These are phyloP conservation scores for Boloria euphrosyne DNA, from an alignment of 2,888 invertebrate genomes.

Conservation along the genomic window DNA sequence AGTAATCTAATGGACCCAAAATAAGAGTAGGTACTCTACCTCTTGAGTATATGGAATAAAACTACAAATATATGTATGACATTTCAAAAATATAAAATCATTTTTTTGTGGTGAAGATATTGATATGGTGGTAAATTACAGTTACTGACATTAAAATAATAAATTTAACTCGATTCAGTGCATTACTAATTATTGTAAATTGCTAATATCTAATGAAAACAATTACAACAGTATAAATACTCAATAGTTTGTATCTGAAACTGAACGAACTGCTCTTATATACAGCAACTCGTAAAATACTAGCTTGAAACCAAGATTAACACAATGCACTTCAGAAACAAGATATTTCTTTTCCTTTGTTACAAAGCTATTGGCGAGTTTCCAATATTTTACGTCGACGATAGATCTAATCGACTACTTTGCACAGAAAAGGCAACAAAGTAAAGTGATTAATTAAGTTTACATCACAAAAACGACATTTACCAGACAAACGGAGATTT, in stretches of 20 bases:
- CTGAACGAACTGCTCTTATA: slow-evolving; percentile 20
- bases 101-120: too few relatives aligned
- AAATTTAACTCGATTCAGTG: too few relatives aligned
- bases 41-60: too few relatives aligned
- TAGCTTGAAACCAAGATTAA: slow-evolving; percentile 37
- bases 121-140: too few relatives aligned
- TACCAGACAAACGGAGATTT: slow-evolving; percentile 22
- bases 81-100: too few relatives aligned
- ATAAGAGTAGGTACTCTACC: too few relatives aligned
- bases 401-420: slow-evolving; percentile 44
- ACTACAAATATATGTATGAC: too few relatives aligned
- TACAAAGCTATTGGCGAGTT: slow-evolving; percentile 41
- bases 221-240: neutral
- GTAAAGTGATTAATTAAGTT: slow-evolving; percentile 42
- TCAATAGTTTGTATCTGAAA: slow-evolving; percentile 8
- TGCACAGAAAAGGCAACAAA: slow-evolving; percentile 37
- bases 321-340: slow-evolving; percentile 38
- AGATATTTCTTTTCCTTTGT: slow-evolving; percentile 40
- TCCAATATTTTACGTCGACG: slow-evolving; percentile 43
- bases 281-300: slow-evolving; percentile 21
- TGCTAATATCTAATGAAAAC: too few relatives aligned
- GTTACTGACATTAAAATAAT: too few relatives aligned
- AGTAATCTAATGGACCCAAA: too few relatives aligned
- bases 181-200: too few relatives aligned
- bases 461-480: slow-evolving; percentile 27